Conservation (phyloP, 2,113 vertebrate species). For the Boulengerochromis microlepis region DNA sequence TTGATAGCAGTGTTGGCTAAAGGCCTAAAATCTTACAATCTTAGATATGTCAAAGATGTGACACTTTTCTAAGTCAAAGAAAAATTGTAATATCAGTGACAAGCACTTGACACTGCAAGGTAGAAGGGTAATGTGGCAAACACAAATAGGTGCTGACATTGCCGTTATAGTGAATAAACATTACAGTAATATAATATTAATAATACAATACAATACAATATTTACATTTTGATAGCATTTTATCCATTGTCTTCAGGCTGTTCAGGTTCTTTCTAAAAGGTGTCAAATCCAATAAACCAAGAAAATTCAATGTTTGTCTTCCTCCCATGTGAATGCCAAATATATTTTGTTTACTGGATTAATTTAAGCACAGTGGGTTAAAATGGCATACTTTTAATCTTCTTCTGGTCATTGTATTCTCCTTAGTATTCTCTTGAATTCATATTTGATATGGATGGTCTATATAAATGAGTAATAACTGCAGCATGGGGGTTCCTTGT, state of each 20-base stretch:
- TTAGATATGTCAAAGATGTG: background rate
- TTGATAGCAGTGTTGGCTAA: background rate
- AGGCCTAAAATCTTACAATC: background rate
- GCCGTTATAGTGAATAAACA: background rate
- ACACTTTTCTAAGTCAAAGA: background rate
- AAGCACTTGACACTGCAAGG: background rate
- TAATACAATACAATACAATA: background rate
- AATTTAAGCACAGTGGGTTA: background rate
- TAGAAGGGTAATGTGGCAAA: background rate
- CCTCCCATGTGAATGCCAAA: background rate
- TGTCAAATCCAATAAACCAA: background rate
- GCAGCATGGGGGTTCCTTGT: background rate
- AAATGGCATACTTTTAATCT: background rate
- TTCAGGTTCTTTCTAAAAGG: background rate
- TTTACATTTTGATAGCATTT: constrained; percentile 1
- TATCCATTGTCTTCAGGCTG: background rate
- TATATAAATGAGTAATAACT: background rate
- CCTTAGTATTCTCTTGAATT: background rate
- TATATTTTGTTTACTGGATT: background rate
- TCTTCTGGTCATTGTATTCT: background rate
- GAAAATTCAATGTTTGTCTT: background rate
- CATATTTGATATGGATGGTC: background rate
- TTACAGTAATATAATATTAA: background rate
- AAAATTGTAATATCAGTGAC: background rate
- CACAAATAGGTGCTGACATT: background rate